Conservation (phyloP, 2,888 invertebrate genomes). For the Endomychus coccineus region DNA sequence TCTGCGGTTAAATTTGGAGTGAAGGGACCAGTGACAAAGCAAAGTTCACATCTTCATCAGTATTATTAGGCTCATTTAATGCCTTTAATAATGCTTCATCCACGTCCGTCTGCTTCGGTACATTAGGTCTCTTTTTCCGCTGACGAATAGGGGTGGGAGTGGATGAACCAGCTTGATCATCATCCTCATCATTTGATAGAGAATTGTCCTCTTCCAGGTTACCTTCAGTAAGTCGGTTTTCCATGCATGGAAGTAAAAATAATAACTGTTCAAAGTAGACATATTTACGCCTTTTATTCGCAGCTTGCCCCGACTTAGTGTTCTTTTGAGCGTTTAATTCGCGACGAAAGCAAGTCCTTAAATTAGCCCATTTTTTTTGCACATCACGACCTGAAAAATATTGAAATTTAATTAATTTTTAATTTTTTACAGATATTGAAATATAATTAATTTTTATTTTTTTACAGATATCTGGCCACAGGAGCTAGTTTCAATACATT, state of each 20-base stretch:
- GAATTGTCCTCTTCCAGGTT: slow-evolving; percentile 14
- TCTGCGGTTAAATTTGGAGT: slow-evolving; percentile 11
- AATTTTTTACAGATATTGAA: slow-evolving; percentile 21
- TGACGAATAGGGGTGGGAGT: slow-evolving; percentile 12
- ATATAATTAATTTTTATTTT: slow-evolving; percentile 16
- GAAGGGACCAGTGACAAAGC: slow-evolving; percentile 15
- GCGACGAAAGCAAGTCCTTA: slow-evolving; percentile 21
- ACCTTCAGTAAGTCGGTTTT: slow-evolving; percentile 17
- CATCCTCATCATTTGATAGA: slow-evolving; percentile 13
- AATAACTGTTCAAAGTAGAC: slow-evolving; percentile 23
- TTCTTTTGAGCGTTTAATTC: slow-evolving; percentile 23
- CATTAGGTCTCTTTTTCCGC: slow-evolving; percentile 26
- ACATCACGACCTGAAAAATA: slow-evolving; percentile 20
- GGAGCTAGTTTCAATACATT: slow-evolving; percentile 27
- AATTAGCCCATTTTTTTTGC: slow-evolving; percentile 21
- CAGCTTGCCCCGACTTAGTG: slow-evolving; percentile 23
- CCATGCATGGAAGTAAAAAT: slow-evolving; percentile 24
- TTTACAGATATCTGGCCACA: slow-evolving; percentile 28
- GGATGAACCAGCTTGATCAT: slow-evolving; percentile 16
- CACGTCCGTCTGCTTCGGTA: slow-evolving; percentile 13
- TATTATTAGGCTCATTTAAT: slow-evolving; percentile 10
- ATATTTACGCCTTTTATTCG: slow-evolving; percentile 24
- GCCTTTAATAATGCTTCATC: slow-evolving; percentile 16
- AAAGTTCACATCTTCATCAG: slow-evolving; percentile 17
- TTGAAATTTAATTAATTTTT: slow-evolving; percentile 1